These are phyloP conservation scores for Clarias gariepinus DNA, from an alignment of 2,113 vertebrate genomes.

Conservation along the genomic window DNA sequence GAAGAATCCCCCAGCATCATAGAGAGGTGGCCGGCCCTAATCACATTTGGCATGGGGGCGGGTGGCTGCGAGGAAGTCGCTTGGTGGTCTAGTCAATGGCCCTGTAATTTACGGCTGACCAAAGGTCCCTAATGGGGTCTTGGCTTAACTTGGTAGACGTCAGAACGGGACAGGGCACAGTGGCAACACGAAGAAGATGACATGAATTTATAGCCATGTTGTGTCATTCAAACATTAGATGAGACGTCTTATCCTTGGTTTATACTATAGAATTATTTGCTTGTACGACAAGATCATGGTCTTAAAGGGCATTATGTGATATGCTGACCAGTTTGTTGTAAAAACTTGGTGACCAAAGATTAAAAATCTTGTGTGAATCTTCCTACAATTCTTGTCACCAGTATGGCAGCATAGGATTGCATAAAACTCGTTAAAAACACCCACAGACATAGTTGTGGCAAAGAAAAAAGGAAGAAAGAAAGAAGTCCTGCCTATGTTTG, in stretches of 20 bases:
- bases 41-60: conserved; percentile 54
- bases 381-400: background rate
- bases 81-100: conserved; percentile 68
- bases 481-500: background rate
- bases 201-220: conserved; percentile 11
- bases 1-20: conserved; percentile 58
- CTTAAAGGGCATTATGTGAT: background rate
- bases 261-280: background rate
- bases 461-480: background rate
- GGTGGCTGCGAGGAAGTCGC: conserved; percentile 58
- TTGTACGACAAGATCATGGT: background rate
- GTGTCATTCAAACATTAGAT: background rate
- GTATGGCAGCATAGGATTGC: background rate
- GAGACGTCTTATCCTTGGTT: background rate
- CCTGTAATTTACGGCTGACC: conserved; percentile 65
- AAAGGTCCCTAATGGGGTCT: conserved; percentile 30
- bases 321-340: background rate
- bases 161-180: conserved; percentile 8
- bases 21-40: conserved; percentile 62
- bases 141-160: conserved; percentile 37
- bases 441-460: background rate
- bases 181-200: conserved; percentile 17
- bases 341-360: background rate
- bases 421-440: background rate
- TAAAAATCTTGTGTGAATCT: background rate